A percentile compares a stretch with the other conserved stretches of the same genome.
phyloP scores from a whole-genome alignment of 1,140 invertebrate genomes.

The Papilio xuthus region DNA sequence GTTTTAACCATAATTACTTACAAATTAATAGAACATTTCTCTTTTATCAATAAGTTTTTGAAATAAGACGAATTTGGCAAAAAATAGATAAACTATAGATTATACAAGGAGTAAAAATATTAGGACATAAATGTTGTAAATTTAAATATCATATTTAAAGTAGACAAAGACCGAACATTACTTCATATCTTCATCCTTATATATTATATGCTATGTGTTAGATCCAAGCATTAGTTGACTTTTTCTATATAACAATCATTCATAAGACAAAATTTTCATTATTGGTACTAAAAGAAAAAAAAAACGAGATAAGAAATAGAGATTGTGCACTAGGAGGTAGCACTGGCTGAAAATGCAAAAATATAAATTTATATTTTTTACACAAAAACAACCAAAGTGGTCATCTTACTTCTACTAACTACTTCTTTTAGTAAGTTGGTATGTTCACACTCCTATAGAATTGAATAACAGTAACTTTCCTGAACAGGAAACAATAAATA shows the following conservation, averaged over 20 bases:
- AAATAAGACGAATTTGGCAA: not conserved
- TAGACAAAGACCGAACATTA: too few species aligned
- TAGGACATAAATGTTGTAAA: too few species aligned
- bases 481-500: conserved; percentile 26
- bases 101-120: not conserved
- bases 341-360: not conserved
- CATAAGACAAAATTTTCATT: too few species aligned
- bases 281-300: too few species aligned
- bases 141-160: too few species aligned
- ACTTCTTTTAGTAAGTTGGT: not conserved
- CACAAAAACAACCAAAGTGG: not conserved
- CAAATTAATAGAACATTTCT: conserved; percentile 22
- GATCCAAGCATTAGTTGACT: too few species aligned
- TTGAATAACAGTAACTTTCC: conserved; percentile 21
- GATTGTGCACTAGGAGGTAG: too few species aligned
- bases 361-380: not conserved
- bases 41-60: not conserved
- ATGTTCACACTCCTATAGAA: conserved; percentile 21
- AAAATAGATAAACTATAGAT: not conserved
- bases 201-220: too few species aligned
- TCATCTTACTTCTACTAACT: not conserved
- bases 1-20: conserved; percentile 13
- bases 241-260: too few species aligned
- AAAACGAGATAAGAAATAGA: too few species aligned
- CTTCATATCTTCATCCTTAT: too few species aligned